Percentiles rank a stretch among this genome's conserved stretches.
phyloP scores from a whole-genome alignment of 2,797 vertebrate genomes.

The Diceros bicornis region DNA sequence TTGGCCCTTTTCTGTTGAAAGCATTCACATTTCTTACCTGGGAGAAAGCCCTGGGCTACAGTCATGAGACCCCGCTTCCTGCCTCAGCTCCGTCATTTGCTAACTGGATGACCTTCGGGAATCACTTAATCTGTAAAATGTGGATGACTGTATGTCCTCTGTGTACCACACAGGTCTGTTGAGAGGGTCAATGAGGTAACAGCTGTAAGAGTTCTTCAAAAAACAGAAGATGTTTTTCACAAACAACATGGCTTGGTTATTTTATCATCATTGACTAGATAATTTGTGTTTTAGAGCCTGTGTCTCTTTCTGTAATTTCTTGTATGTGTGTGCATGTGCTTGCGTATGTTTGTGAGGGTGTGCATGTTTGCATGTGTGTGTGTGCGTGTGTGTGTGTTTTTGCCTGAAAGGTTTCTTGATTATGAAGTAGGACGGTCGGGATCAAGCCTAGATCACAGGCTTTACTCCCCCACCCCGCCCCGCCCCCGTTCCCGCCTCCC shows the following conservation, averaged over 20 bases:
- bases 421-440: not conserved
- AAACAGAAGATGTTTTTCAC: not conserved
- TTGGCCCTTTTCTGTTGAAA: not conserved
- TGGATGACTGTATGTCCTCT: slow-evolving; percentile 29
- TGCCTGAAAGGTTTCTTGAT: not conserved
- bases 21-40: not conserved
- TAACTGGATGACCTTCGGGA: slow-evolving; percentile 19
- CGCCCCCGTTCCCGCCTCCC: not conserved
- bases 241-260: not conserved
- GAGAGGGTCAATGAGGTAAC: slow-evolving; percentile 51
- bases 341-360: not conserved
- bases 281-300: not conserved
- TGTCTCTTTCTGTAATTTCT: not conserved
- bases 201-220: slow-evolving; percentile 23
- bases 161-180: not conserved
- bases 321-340: not conserved
- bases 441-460: not conserved
- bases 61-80: slow-evolving; percentile 58
- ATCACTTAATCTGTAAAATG: slow-evolving; percentile 48
- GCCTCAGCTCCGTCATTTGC: not conserved
- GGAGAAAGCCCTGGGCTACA: not conserved
- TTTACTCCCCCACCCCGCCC: not conserved
- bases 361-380: too few relatives aligned
- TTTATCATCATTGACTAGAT: slow-evolving; percentile 33
- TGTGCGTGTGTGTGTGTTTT: not conserved